Evolutionary conservation across 2,797 vertebrate species (phyloP).

Genomic region (Neostethus bicornis): DNA sequence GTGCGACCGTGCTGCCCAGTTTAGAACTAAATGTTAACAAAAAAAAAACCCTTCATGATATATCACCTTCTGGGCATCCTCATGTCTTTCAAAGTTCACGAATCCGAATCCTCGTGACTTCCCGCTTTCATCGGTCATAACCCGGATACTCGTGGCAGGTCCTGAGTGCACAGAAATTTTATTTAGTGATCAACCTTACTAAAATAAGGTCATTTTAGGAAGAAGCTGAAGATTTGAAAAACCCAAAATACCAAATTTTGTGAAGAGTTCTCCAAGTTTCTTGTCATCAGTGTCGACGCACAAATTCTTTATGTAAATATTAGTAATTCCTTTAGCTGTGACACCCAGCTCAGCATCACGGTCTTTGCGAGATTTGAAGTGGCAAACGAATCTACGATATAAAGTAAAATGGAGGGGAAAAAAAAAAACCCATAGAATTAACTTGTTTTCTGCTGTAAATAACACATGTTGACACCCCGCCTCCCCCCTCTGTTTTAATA

Average conservation of each 20-base stretch:
- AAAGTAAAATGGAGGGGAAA: too few relatives aligned
- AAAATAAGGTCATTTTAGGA: neutral
- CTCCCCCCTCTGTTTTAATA: too few relatives aligned
- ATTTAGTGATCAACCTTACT: neutral
- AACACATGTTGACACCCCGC: too few relatives aligned
- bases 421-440: too few relatives aligned
- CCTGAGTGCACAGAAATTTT: constrained; percentile 70
- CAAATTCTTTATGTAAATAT: constrained; percentile 98
- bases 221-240: neutral
- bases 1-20: too few relatives aligned
- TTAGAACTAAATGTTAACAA: neutral
- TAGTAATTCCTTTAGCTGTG: constrained; percentile 95
- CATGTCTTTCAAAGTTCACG: constrained; percentile 96
- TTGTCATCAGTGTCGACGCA: constrained; percentile 98
- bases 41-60: neutral
- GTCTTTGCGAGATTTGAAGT: constrained; percentile 98
- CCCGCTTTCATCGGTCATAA: constrained; percentile 93
- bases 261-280: constrained; percentile 93
- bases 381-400: constrained; percentile 89
- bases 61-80: constrained; percentile 94
- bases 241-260: constrained; percentile 86
- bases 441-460: too few relatives aligned
- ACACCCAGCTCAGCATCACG: constrained; percentile 95
- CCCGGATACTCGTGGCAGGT: constrained; percentile 92
- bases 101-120: constrained; percentile 98